These are phyloP conservation scores for Bombus terrestris DNA, from an alignment of 1,140 invertebrate species.

Conservation along the genomic window DNA sequence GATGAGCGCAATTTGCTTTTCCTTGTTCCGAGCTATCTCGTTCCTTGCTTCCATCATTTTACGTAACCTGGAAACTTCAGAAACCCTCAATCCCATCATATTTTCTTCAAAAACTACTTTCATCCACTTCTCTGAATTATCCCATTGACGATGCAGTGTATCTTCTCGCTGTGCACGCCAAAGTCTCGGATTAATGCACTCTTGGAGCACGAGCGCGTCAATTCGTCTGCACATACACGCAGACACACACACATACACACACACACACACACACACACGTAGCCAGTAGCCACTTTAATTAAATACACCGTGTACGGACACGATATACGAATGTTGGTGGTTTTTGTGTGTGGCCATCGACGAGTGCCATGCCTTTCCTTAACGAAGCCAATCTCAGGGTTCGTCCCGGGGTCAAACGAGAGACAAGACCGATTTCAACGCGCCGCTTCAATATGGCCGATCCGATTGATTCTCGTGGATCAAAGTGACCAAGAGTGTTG, in stretches of 20 bases:
- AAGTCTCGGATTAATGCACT: conserved; percentile 52
- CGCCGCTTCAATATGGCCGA: conserved; percentile 33
- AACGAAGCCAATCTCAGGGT: conserved; percentile 69
- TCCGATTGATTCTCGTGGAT: conserved; percentile 46
- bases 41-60: not conserved
- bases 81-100: not conserved
- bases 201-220: not conserved
- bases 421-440: conserved; percentile 33
- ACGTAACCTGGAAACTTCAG: not conserved
- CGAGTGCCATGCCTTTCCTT: conserved; percentile 55
- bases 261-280: not conserved
- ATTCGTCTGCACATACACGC: not conserved
- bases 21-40: not conserved
- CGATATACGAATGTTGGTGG: not conserved
- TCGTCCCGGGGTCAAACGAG: conserved; percentile 59
- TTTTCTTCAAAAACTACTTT: not conserved
- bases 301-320: conserved; percentile 12
- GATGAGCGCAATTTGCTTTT: not conserved
- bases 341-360: conserved; percentile 36
- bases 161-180: not conserved
- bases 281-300: conserved; percentile 26
- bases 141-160: conserved; percentile 16
- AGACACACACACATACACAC: too few relatives aligned
- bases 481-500: not conserved
- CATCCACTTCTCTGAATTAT: conserved; percentile 10